These are phyloP conservation scores for Agrenia bidenticulata DNA, from an alignment of 2,888 invertebrate genomes.

Conservation along the genomic window DNA sequence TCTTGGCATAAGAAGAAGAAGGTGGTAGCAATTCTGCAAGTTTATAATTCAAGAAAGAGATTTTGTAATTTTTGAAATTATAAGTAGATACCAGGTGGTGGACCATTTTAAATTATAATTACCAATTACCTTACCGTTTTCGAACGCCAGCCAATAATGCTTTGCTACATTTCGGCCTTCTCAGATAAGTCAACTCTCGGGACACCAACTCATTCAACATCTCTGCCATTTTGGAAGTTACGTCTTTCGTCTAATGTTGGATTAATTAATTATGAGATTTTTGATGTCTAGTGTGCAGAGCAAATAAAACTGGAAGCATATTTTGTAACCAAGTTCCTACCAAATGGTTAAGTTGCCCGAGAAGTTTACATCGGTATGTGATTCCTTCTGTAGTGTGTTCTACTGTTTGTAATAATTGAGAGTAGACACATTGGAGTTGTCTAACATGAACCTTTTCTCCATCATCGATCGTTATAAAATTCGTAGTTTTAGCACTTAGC, in stretches of 20 bases:
- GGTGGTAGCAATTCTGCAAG: slow-evolving; percentile 42
- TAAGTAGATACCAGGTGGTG: too few species aligned
- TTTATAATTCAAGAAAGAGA: too few species aligned
- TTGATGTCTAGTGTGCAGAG: too few species aligned
- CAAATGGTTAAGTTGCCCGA: slow-evolving; percentile 59
- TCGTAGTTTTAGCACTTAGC: slow-evolving; percentile 68
- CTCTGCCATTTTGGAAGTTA: slow-evolving; percentile 22
- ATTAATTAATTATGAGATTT: too few species aligned
- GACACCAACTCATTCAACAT: slow-evolving; percentile 36
- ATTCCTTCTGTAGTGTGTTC: slow-evolving; percentile 51
- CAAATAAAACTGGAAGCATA: too few species aligned
- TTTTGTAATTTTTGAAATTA: too few species aligned
- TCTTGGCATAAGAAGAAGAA: slow-evolving; percentile 49
- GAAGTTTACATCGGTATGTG: slow-evolving; percentile 56
- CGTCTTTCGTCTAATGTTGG: slow-evolving; percentile 22
- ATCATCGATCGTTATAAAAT: slow-evolving; percentile 74
- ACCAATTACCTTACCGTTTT: slow-evolving; percentile 10
- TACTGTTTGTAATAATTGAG: slow-evolving; percentile 64
- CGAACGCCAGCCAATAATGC: slow-evolving; percentile 28
- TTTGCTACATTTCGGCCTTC: slow-evolving; percentile 68
- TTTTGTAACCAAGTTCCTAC: too few species aligned
- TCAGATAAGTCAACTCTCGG: slow-evolving; percentile 51
- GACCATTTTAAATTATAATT: too few species aligned
- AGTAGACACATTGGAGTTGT: slow-evolving; percentile 72
- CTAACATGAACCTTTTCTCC: slow-evolving; percentile 76